phyloP scores from a whole-genome alignment of 2,888 invertebrate genomes.

The Drosophila kambysellisi region DNA sequence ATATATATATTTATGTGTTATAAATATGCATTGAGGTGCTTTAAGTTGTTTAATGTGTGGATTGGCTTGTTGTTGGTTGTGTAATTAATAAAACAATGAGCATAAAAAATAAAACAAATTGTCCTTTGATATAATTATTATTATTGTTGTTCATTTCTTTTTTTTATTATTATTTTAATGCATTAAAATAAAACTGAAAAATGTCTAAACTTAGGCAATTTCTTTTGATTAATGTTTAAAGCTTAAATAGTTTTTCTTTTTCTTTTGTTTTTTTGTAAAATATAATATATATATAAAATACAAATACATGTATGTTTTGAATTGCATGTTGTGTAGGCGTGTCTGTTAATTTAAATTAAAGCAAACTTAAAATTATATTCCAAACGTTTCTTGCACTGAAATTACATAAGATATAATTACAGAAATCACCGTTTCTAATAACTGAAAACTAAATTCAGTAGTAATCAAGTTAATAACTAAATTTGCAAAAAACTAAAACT shows the following conservation, averaged over 20 bases:
- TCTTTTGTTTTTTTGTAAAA: conserved; percentile 58
- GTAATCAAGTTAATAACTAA: conserved; percentile 47
- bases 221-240: conserved; percentile 72
- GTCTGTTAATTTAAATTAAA: conserved; percentile 49
- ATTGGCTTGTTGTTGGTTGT: conserved; percentile 6
- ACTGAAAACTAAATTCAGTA: conserved; percentile 35
- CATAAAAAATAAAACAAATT: conserved; percentile 39
- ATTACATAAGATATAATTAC: conserved; percentile 46
- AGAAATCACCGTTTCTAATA: conserved; percentile 46
- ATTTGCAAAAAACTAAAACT: conserved; percentile 59
- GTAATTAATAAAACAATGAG: conserved; percentile 6
- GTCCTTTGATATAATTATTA: conserved; percentile 45
- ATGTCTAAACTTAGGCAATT: conserved; percentile 45
- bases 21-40: conserved; percentile 19
- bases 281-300: conserved; percentile 56
- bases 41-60: conserved; percentile 2
- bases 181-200: conserved; percentile 57
- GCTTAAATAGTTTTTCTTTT: conserved; percentile 60
- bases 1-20: conserved; percentile 9
- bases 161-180: conserved; percentile 29
- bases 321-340: conserved; percentile 14
- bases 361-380: conserved; percentile 48
- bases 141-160: conserved; percentile 26
- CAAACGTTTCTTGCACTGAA: conserved; percentile 43
- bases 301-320: conserved; percentile 42